These are phyloP conservation scores for Hippoglossus hippoglossus DNA, from an alignment of 2,797 vertebrate species.

Conservation along the genomic window DNA sequence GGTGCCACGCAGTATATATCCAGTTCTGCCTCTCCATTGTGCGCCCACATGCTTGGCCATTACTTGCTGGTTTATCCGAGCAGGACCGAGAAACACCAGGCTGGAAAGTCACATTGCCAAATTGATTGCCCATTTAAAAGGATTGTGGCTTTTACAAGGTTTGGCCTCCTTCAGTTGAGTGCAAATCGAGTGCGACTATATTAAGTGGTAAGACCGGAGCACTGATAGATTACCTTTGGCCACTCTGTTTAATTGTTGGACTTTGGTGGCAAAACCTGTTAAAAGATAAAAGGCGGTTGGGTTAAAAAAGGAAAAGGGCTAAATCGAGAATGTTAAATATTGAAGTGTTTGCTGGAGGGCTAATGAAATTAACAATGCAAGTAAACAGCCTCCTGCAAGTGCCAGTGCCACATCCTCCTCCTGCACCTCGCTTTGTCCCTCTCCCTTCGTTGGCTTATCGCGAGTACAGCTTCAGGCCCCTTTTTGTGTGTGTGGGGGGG, in stretches of 20 bases:
- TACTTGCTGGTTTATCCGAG: slow-evolving; percentile 48
- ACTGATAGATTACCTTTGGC: slow-evolving; percentile 78
- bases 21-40: slow-evolving; percentile 9
- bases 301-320: slow-evolving; percentile 39
- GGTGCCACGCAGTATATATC: slow-evolving; percentile 10
- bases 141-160: slow-evolving; percentile 77
- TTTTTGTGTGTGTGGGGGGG: slow-evolving; percentile 19
- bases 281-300: slow-evolving; percentile 37
- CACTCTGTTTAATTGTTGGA: slow-evolving; percentile 80
- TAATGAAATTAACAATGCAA: slow-evolving; percentile 88
- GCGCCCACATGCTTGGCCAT: slow-evolving; percentile 19
- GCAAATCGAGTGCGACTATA: slow-evolving; percentile 74
- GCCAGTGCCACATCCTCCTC: slow-evolving; percentile 59
- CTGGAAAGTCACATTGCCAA: slow-evolving; percentile 79
- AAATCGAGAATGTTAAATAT: slow-evolving; percentile 86
- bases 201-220: slow-evolving; percentile 74
- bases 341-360: slow-evolving; percentile 81
- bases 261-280: slow-evolving; percentile 71
- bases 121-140: slow-evolving; percentile 81
- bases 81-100: slow-evolving; percentile 42
- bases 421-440: slow-evolving; percentile 59
- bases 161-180: slow-evolving; percentile 70
- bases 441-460: slow-evolving; percentile 75
- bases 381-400: slow-evolving; percentile 79
- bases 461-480: slow-evolving; percentile 69